Conservation (phyloP, 2,888 invertebrate genomes). For the Drosophila basisetae region DNA sequence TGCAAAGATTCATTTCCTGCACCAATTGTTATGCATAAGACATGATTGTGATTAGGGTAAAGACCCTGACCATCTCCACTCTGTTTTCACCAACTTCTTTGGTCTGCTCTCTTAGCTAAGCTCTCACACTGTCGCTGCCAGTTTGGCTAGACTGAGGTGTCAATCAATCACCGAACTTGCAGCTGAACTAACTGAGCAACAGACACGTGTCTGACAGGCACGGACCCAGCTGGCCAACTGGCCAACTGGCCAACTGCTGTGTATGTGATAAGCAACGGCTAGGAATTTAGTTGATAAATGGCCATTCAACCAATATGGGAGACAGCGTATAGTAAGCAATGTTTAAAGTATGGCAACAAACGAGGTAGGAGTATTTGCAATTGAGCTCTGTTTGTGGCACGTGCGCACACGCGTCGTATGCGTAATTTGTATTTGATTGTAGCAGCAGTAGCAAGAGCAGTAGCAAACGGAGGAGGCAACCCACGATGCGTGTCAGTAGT, state of each 20-base stretch:
- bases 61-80: background rate
- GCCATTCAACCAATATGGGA: slow-evolving; percentile 2
- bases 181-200: slow-evolving; percentile 24
- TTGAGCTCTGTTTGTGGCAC: slow-evolving; percentile 47
- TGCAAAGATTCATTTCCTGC: background rate
- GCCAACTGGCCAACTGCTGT: slow-evolving; percentile 2
- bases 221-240: slow-evolving; percentile 1
- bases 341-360: slow-evolving; percentile 28
- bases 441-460: slow-evolving; percentile 35
- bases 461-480: slow-evolving; percentile 14
- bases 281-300: slow-evolving; percentile 32
- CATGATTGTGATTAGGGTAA: background rate
- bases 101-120: slow-evolving; percentile 9
- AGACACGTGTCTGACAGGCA: slow-evolving; percentile 22
- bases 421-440: slow-evolving; percentile 76
- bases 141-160: slow-evolving; percentile 45
- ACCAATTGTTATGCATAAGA: background rate
- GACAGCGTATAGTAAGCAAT: slow-evolving; percentile 13
- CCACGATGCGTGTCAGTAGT: slow-evolving; percentile 63
- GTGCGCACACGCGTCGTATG: slow-evolving; percentile 66
- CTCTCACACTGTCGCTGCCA: slow-evolving; percentile 17
- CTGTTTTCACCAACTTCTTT: background rate
- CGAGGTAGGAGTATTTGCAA: slow-evolving; percentile 11
- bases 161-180: slow-evolving; percentile 68
- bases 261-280: slow-evolving; percentile 23